These are phyloP conservation scores for Timema cristinae DNA, from an alignment of 2,888 invertebrate genomes.

Conservation along the genomic window DNA sequence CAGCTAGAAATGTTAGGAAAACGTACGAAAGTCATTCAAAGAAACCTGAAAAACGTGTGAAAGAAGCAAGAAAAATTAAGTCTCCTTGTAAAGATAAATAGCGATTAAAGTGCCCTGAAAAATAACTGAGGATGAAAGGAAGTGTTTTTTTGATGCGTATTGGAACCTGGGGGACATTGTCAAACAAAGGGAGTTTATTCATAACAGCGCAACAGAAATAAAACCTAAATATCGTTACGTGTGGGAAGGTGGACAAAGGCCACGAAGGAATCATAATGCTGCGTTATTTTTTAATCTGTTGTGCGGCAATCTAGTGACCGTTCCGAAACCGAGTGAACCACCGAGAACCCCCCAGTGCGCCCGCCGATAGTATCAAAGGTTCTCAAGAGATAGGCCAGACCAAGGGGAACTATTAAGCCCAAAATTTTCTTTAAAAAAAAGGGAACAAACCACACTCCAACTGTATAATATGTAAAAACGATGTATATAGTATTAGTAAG, in stretches of 20 bases:
- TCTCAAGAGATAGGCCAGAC: no score
- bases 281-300: background rate
- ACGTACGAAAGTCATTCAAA: background rate
- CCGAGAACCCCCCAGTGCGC: no score
- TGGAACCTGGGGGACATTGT: background rate
- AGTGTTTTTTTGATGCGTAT: background rate
- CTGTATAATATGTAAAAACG: no score
- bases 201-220: background rate
- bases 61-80: constrained; percentile 1
- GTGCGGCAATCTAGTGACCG: no score
- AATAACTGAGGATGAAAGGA: constrained; percentile 1
- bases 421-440: no score
- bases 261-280: background rate
- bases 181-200: background rate
- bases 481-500: no score
- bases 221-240: constrained; percentile 5
- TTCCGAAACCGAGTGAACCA: no score
- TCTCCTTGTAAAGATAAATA: background rate
- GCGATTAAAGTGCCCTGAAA: background rate
- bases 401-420: no score
- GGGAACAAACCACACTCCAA: no score
- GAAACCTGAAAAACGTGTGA: background rate
- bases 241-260: constrained; percentile 7
- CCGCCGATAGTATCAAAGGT: no score
- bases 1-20: background rate